A percentile compares a stretch with the other conserved stretches of the same genome.
Evolutionary conservation across 1,140 invertebrate genomes (phyloP).

Genomic region (Teleogryllus occipitalis): DNA sequence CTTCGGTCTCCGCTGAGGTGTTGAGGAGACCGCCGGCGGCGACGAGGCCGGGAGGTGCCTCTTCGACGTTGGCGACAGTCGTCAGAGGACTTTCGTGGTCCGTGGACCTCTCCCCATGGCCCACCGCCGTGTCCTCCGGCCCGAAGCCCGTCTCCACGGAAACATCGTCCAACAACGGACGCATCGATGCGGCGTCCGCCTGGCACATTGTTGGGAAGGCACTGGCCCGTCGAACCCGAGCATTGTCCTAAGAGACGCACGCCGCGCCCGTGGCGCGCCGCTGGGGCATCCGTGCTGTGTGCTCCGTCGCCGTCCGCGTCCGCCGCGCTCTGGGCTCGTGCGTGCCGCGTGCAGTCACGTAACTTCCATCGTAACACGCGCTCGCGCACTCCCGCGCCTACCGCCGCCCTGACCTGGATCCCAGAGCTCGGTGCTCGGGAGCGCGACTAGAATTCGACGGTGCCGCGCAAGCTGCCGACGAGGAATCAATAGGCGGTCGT

Average conservation of each 20-base stretch:
- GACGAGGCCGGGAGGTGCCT: not conserved
- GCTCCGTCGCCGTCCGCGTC: not conserved
- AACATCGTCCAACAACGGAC: not conserved
- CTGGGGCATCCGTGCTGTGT: not conserved
- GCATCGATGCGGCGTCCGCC: not conserved
- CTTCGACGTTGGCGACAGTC: not conserved
- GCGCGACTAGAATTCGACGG: not conserved
- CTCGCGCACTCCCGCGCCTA: not conserved
- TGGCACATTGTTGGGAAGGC: not conserved
- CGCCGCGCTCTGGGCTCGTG: not conserved
- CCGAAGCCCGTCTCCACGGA: not conserved
- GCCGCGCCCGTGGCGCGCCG: no score
- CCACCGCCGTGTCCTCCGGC: not conserved
- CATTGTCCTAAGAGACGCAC: no score
- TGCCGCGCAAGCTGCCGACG: not conserved
- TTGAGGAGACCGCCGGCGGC: not conserved
- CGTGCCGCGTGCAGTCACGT: slow-evolving; percentile 13
- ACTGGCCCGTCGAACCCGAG: no score
- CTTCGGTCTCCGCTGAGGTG: not conserved
- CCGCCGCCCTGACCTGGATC: slow-evolving; percentile 12
- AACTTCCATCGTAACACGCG: not conserved
- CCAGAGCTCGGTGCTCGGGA: not conserved
- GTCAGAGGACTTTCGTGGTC: not conserved
- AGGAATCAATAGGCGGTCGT: not conserved
- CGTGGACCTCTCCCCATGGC: not conserved